Evolutionary conservation across 1,140 invertebrate genomes (phyloP), one percentile per base, ranked within the genome.

Genomic region (Ptiloglossa arizonensis): DNA sequence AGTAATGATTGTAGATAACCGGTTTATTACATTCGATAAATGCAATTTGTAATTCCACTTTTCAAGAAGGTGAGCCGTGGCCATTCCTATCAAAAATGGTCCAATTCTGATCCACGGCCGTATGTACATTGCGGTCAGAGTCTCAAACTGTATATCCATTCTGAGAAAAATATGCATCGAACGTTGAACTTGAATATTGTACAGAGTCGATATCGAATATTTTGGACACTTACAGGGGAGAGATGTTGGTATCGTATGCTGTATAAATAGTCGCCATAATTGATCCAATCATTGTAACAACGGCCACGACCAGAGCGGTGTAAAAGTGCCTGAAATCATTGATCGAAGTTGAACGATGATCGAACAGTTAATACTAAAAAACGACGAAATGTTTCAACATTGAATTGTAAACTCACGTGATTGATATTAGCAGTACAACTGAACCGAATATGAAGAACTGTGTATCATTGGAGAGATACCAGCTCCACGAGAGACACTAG

Each of bases 401-500:
- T 9, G 0, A n/a, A 27, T 9, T 13, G 1, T 9, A 76, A 71
- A 90, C 91, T 93, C 90, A 95, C 94, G 91, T 90, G 32, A 90
- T 90, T 32, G 94, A 95, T 6, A 94, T 71, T 19, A 95, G 91
- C 17, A 95, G 81, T 1, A 95, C 62, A 17, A 93, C 80, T 0
- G 89, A 89, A 46, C 90, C 90, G 67, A 96, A 88, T 8, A 95
- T 85, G 85, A 95, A 97, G 86, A 96, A 96, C 90, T 97, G 96
- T 94, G 96, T 97, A 88, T 97, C 97, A 71, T 95, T 95, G 19
- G 96, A 95, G 56, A 97, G 85, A 83, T 97, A 97, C 97, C 97
- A 97, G 29, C 95, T 95, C 95, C 96, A 97, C 6, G 94, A 94
- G 91, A 97, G 93, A 83, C 97, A 97, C 95, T 95, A 81, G 32